These are phyloP conservation scores for Eunapius fragilis DNA, from an alignment of 37 sponge, comb jelly and placozoan species.

Conservation along the genomic window DNA sequence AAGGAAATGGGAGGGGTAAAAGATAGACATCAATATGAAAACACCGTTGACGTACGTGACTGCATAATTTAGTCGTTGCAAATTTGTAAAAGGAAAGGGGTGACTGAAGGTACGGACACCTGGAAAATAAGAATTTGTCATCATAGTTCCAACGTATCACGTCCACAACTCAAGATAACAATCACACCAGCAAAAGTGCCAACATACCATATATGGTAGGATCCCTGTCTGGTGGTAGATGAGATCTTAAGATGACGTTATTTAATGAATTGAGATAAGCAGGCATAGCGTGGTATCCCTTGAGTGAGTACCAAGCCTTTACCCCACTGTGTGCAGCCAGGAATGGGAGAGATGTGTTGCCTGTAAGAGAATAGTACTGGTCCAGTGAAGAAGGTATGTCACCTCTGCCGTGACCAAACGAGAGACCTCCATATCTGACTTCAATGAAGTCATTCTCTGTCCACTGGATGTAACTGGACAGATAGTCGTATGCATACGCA, in stretches of 20 bases:
- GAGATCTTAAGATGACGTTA: constrained; percentile 81
- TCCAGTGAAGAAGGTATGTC: constrained; percentile 59
- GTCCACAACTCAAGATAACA: not conserved
- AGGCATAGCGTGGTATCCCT: constrained; percentile 90
- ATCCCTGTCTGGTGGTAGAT: constrained; percentile 37
- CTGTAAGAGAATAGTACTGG: not conserved
- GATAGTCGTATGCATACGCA: constrained; percentile 1
- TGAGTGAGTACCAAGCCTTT: constrained; percentile 89
- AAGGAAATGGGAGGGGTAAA: not conserved
- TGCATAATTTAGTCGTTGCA: constrained; percentile 28
- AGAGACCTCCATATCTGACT: constrained; percentile 72
- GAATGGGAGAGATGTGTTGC: constrained; percentile 29
- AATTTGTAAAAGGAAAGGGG: constrained; percentile 49
- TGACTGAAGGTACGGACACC: constrained; percentile 58
- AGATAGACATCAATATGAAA: not conserved
- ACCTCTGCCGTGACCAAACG: constrained; percentile 53
- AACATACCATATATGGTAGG: constrained; percentile 58
- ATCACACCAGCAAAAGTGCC: not conserved
- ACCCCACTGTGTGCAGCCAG: constrained; percentile 48
- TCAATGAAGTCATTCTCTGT: constrained; percentile 47
- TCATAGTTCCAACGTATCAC: not conserved
- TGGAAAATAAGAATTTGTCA: not conserved
- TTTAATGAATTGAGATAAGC: constrained; percentile 86
- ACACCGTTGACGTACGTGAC: not conserved
- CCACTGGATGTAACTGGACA: constrained; percentile 44